Evolutionary conservation across 2,113 vertebrate species (phyloP).

Genomic region (Progne subis): DNA sequence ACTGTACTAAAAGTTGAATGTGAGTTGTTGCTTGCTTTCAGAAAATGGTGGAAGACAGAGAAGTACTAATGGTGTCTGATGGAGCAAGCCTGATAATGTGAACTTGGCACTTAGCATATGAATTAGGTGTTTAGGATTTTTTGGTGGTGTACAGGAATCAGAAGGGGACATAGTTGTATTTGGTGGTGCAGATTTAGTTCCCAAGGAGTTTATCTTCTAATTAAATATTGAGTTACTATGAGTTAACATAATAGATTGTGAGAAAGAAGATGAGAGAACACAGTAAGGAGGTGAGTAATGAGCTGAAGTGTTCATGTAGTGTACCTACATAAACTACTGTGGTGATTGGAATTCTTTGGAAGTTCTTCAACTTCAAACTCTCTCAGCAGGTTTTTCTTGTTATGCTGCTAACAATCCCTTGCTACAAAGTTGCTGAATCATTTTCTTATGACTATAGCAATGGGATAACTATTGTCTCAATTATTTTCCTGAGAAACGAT

Average conservation of each 20-base stretch:
- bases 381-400: constrained; percentile 42
- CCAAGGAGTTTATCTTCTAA: not conserved
- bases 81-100: not conserved
- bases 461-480: not conserved
- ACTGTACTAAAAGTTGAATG: not conserved
- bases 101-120: not conserved
- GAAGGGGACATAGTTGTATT: not conserved
- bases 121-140: not conserved
- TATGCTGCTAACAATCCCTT: constrained; percentile 25
- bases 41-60: not conserved
- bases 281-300: not conserved
- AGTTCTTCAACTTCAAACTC: constrained; percentile 27
- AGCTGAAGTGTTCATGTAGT: not conserved
- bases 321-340: not conserved
- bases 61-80: not conserved
- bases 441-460: constrained; percentile 1
- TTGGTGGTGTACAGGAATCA: not conserved
- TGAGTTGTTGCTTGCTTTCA: not conserved
- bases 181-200: not conserved
- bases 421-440: not conserved
- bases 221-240: constrained; percentile 6
- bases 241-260: not conserved
- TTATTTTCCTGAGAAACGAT: constrained; percentile 24
- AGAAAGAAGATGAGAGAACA: not conserved
- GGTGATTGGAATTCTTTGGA: constrained; percentile 27